Conservation (phyloP, 2,113 vertebrate genomes). For the Morphnarchus princeps region DNA sequence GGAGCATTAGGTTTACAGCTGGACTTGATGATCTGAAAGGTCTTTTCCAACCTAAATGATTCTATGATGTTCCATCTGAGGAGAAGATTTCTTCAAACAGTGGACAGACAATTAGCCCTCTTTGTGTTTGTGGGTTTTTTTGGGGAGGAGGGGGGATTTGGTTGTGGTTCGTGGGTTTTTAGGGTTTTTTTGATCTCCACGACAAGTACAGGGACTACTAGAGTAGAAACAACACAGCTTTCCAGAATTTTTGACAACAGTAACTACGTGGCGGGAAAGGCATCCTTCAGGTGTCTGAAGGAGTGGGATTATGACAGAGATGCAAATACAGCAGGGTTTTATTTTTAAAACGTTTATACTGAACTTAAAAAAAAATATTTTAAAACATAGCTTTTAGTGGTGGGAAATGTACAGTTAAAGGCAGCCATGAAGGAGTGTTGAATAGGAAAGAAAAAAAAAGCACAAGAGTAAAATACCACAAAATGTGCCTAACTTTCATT, state of each 20-base stretch:
- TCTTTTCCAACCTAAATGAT: background rate
- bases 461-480: background rate
- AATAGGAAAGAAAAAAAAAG: background rate
- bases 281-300: background rate
- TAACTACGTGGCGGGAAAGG: background rate
- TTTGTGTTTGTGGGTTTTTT: background rate
- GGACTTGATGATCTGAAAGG: background rate
- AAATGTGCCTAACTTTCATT: background rate
- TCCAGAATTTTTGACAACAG: background rate
- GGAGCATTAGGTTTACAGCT: background rate
- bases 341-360: background rate
- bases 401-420: background rate
- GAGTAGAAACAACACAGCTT: background rate
- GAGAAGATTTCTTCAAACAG: background rate
- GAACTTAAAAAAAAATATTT: background rate
- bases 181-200: background rate
- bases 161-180: background rate
- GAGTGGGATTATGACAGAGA: background rate
- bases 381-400: background rate
- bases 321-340: background rate
- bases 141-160: background rate
- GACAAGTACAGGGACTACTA: background rate
- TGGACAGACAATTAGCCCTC: background rate
- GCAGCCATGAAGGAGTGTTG: background rate
- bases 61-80: background rate